Percentiles rank a stretch among this genome's conserved stretches.
phyloP scores from a whole-genome alignment of 2,888 invertebrate genomes.

The Liposcelis brunnea region DNA sequence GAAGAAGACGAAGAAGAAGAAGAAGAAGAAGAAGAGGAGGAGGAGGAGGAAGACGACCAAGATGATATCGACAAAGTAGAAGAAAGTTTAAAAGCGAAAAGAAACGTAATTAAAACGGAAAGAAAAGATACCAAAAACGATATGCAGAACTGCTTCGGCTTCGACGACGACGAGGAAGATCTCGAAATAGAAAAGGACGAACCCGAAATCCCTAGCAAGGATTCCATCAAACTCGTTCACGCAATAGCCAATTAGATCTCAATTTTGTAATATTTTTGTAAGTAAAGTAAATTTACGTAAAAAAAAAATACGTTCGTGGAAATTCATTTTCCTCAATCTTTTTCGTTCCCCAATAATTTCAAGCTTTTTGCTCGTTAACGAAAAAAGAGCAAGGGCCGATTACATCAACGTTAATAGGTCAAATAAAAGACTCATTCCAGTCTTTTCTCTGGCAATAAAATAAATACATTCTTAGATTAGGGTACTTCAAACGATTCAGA shows the following conservation, averaged over 20 bases:
- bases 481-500: too few relatives aligned
- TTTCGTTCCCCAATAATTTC: too few relatives aligned
- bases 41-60: conserved; percentile 22
- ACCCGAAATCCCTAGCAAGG: conserved; percentile 13
- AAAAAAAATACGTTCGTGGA: too few relatives aligned
- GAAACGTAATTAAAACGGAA: conserved; percentile 29
- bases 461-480: too few relatives aligned
- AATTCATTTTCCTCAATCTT: too few relatives aligned
- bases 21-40: conserved; percentile 23
- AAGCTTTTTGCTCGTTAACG: too few relatives aligned
- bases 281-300: too few relatives aligned
- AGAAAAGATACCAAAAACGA: conserved; percentile 35
- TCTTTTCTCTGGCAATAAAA: too few relatives aligned
- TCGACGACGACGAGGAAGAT: conserved; percentile 39
- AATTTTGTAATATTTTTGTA: neutral
- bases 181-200: conserved; percentile 12
- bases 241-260: neutral
- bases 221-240: neutral
- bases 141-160: conserved; percentile 66
- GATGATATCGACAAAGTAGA: conserved; percentile 31
- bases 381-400: too few relatives aligned
- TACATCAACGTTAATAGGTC: too few relatives aligned
- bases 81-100: conserved; percentile 21
- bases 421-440: too few relatives aligned
- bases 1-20: too few relatives aligned